Conservation (phyloP, 1,140 invertebrate genomes). For the fruit fly (Drosophila melanogaster) region Release_6_plus_ISO1_MT NT_037436.4:15854501-15855000, state of each 20-base stretch:
- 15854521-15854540: constrained; percentile 60
- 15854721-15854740: neutral
- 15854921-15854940: constrained; percentile 29
- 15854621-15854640: constrained; percentile 61
- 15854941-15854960: constrained; percentile 40
- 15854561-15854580: constrained; percentile 71
- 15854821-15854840: constrained; percentile 41
- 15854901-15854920: constrained; percentile 32
- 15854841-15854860: constrained; percentile 26
- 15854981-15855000: constrained; percentile 17
- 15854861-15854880: constrained; percentile 38
- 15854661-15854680: constrained; percentile 66
- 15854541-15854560: constrained; percentile 72
- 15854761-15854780: constrained; percentile 4
- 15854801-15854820: constrained; percentile 24
- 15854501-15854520: constrained; percentile 54
- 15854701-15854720: constrained; percentile 28
- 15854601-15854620: constrained; percentile 36
- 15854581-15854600: constrained; percentile 48
- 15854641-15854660: constrained; percentile 72
- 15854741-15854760: constrained; percentile 17
- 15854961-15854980: constrained; percentile 25
- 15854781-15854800: constrained; percentile 35
- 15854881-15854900: constrained; percentile 38
- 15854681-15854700: constrained; percentile 52